These are phyloP conservation scores for Psophia crepitans DNA, from an alignment of 2,113 vertebrate genomes.

Conservation along the genomic window DNA sequence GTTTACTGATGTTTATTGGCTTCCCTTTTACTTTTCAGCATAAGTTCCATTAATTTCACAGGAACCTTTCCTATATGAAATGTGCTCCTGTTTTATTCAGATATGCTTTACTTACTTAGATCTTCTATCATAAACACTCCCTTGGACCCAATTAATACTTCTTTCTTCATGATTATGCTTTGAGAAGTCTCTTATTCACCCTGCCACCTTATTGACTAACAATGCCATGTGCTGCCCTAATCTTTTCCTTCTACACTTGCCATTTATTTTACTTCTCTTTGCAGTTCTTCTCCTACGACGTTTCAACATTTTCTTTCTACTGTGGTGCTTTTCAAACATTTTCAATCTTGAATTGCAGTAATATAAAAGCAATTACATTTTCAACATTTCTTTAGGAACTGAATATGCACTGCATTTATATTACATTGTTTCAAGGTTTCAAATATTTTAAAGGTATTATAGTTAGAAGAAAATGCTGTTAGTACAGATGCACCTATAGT, in stretches of 20 bases:
- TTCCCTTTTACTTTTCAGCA: not conserved
- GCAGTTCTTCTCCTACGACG: not conserved
- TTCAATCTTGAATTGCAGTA: not conserved
- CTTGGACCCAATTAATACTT: not conserved
- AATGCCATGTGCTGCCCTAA: not conserved
- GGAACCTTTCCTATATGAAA: not conserved
- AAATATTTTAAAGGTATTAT: not conserved
- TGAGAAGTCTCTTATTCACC: not conserved
- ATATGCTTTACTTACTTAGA: not conserved
- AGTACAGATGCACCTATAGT: not conserved
- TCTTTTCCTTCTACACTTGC: not conserved
- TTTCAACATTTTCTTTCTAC: not conserved
- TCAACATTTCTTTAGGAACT: not conserved
- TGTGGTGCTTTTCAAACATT: not conserved
- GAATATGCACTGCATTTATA: not conserved
- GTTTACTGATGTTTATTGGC: not conserved
- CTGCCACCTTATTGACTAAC: not conserved
- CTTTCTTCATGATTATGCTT: not conserved
- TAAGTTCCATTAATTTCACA: not conserved
- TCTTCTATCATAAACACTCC: not conserved
- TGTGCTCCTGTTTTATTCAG: not conserved
- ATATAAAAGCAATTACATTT: not conserved
- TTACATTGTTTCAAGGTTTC: not conserved
- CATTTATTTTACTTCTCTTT: not conserved
- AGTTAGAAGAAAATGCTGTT: not conserved